Conservation (phyloP, 2,888 invertebrate species). For the Stenchaetothrips biformis region DNA sequence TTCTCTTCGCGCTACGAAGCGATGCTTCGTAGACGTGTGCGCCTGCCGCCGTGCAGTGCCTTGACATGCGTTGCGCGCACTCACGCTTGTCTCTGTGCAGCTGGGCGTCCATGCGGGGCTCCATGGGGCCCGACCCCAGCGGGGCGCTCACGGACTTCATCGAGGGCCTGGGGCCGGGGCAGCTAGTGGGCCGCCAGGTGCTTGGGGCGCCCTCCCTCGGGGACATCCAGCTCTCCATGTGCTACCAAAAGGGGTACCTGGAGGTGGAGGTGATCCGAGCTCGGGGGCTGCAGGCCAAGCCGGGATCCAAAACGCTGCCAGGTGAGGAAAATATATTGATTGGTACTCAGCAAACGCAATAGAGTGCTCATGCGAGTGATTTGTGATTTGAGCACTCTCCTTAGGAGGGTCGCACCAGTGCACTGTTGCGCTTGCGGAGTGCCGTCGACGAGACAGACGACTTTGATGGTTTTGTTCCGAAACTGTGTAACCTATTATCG, state of each 20-base stretch:
- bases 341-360: too few species aligned
- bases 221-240: slow-evolving; percentile 93
- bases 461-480: slow-evolving; percentile 66
- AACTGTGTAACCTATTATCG: neutral
- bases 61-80: too few species aligned
- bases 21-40: too few species aligned
- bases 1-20: too few species aligned
- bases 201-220: slow-evolving; percentile 94
- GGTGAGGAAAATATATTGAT: slow-evolving; percentile 46
- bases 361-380: too few species aligned
- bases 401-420: too few species aligned
- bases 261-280: slow-evolving; percentile 98
- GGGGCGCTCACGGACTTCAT: slow-evolving; percentile 93
- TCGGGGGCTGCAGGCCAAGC: slow-evolving; percentile 83
- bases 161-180: slow-evolving; percentile 94
- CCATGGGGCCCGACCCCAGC: slow-evolving; percentile 51
- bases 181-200: slow-evolving; percentile 95
- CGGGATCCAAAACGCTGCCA: slow-evolving; percentile 62
- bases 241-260: slow-evolving; percentile 90
- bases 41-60: too few species aligned
- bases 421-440: slow-evolving; percentile 38
- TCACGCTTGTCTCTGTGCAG: slow-evolving; percentile 44
- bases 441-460: neutral
- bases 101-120: slow-evolving; percentile 64
- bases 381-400: too few species aligned